phyloP scores from a whole-genome alignment of 2,888 invertebrate genomes.

The Deilephila elpenor region DNA sequence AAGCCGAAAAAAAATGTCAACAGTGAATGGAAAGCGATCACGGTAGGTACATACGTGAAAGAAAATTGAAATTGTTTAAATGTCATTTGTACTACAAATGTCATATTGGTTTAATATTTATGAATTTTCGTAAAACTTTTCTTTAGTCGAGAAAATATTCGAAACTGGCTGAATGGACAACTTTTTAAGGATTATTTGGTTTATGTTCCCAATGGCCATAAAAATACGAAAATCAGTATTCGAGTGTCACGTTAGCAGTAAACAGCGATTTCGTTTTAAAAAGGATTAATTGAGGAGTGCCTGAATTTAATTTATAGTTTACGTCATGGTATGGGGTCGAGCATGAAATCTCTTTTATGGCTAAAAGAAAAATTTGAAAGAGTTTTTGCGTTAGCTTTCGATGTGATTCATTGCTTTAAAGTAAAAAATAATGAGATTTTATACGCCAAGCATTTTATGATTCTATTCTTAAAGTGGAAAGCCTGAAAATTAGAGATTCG shows the following conservation, averaged over 20 bases:
- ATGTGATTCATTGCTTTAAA: neutral
- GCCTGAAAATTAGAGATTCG: no score
- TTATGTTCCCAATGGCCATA: neutral
- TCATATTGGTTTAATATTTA: no score
- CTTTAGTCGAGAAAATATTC: neutral
- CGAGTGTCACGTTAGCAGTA: neutral
- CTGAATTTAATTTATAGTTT: conserved; percentile 7
- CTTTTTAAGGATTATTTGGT: neutral
- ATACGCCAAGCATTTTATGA: neutral
- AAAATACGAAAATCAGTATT: neutral
- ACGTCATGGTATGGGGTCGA: neutral
- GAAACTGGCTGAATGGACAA: neutral
- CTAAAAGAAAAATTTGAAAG: neutral
- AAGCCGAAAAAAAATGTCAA: no score
- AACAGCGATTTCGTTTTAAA: neutral
- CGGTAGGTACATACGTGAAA: no score
- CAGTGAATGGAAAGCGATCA: no score
- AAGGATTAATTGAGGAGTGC: neutral
- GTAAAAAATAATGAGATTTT: neutral
- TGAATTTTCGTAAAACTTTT: no score
- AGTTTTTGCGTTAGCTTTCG: neutral
- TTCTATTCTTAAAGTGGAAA: no score
- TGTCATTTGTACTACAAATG: no score
- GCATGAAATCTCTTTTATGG: conserved; percentile 13
- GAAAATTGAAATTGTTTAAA: no score